Base-by-base conservation (phyloP, 2,797 vertebrate genomes). In the Manis pentadactyla region DNA sequence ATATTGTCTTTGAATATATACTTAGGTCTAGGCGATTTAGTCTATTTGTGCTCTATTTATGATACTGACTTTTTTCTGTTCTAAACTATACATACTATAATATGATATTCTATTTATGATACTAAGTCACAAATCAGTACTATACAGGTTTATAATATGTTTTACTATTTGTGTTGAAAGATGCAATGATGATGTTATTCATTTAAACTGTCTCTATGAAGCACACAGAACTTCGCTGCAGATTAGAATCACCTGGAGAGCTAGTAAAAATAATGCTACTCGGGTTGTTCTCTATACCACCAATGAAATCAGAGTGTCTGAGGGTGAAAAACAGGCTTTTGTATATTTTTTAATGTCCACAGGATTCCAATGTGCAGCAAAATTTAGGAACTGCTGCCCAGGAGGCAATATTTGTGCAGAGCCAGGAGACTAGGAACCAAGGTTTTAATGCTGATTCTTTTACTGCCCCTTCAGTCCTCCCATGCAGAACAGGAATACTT, bases 161-260 rank as follows among this genome's bases (percentile, higher is more conserved):
- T 77, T 66, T 63, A 69, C 66, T 57, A 85, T 75, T 83, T 92
- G 63, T 90, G 49, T 91, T 55, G n/a, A 93, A 95, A 83, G 68
- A 78, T 81, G 11, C 23, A 42, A 31, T 71, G 49, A 68, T 78
- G n/a, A 82, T n/a, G 31, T n/a, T 75, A 66, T 66, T 94, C 18
- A 68, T 42, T 68, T 91, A 37, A 77, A 37, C 49, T 88, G n/a
- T 85, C 66, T n/a, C n/a, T n/a, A n/a, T n/a, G 42, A 49, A 81
- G 2, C 29, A 31, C 68, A 10, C 15, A 89, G 29, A 51, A 25
- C 23, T 64, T 63, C 39, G 39, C 46, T 51, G 27, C 49, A 15
- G 25, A 21, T 55, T 68, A 18, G 23, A 59, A 51, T 69, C 23
- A 77, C 42, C 92, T 37, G 10, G 61, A n/a, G 21, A 87, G 51